Base-by-base conservation (phyloP, 1,140 invertebrate species). In the Scaptomyza pallida region DNA sequence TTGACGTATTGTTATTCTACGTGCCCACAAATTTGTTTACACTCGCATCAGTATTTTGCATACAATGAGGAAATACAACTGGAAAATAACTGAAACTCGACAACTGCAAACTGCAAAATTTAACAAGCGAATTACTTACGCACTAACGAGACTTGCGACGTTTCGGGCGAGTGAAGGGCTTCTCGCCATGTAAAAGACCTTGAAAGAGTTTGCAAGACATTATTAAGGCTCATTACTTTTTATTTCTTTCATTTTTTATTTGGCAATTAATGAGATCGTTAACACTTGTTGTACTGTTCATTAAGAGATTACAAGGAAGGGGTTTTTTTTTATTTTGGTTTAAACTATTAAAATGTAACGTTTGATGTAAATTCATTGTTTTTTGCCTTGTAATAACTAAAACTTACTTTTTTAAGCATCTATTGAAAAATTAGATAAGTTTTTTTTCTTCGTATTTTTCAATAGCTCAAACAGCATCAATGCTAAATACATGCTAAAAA, bases 1-100 rank as follows among this genome's bases (percentile, higher is more conserved):
- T 85, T 85, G 81, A 85, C 81, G 82, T 81, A 85, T 85, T 85
- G 80, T 85, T 86, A 75, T 80, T 74, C 81, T 67, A 73, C 64
- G 69, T 62, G 62, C 37, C 48, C 64, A 70, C 51, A 85, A 76
- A 67, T 80, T 75, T 86, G 72, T 80, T 80, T 86, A 86, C 70
- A 67, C 62, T 12, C 51, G 65, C 50, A n/a, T 10, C 19, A 16
- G 23, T 15, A 16, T 69, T 80, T 68, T 80, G 69, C 82, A 77
- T 74, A 85, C 77, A 81, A 82, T 86, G 78, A 86, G 82, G 81
- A 86, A 88, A 86, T 78, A 83, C 63, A 86, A 56, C 60, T 69
- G 61, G n/a, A 63, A 48, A 56, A 70, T 67, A 57, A 70, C 67
- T 30, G 67, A 19, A 68, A 35, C 54, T 43, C 9, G 0, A 30